Evolutionary conservation across 2,888 invertebrate species (phyloP).

Genomic region (Phlogophora meticulosa): DNA sequence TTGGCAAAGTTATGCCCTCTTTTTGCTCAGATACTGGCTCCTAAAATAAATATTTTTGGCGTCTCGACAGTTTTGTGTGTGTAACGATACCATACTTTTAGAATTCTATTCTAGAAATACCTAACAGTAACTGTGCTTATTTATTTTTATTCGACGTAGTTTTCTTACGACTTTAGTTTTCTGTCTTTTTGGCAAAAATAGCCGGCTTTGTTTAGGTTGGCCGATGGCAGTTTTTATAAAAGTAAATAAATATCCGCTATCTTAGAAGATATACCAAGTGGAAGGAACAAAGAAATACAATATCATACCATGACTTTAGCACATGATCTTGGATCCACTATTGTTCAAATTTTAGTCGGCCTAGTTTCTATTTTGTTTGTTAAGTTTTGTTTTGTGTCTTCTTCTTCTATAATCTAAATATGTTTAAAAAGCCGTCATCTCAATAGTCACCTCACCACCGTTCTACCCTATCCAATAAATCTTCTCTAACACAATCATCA

Average conservation of each 20-base stretch:
- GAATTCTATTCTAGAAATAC: conserved; percentile 22
- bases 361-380: no score
- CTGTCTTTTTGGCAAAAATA: background rate
- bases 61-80: conserved; percentile 39
- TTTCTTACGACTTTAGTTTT: conserved; percentile 33
- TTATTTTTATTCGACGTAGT: conserved; percentile 30
- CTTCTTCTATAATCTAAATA: no score
- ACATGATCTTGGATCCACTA: no score
- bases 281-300: no score
- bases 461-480: no score
- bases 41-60: conserved; percentile 41
- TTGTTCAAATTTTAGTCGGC: no score
- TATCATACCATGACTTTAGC: background rate
- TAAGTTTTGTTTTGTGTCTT: no score
- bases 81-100: conserved; percentile 9
- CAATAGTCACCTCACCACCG: no score
- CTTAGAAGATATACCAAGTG: background rate
- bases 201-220: background rate
- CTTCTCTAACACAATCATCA: no score
- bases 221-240: conserved; percentile 1
- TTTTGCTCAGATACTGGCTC: background rate
- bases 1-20: background rate
- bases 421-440: no score
- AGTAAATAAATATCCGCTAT: conserved; percentile 1
- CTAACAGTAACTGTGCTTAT: conserved; percentile 6